A percentile compares a stretch with the other conserved stretches of the same genome.
phyloP scores from a whole-genome alignment of 1,140 invertebrate genomes.

The Coptotermes formosanus region DNA sequence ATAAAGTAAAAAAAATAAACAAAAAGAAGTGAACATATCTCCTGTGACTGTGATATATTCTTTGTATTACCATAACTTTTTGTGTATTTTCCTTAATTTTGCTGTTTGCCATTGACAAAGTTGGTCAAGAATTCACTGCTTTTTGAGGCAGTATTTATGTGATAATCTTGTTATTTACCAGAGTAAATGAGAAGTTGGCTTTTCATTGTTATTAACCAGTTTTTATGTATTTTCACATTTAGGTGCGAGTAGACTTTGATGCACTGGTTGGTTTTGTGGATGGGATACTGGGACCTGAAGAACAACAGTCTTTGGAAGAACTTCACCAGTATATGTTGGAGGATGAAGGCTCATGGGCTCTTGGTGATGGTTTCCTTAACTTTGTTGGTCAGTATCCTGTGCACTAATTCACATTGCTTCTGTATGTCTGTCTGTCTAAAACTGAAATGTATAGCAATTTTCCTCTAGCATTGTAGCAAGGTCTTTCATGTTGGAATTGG shows the following conservation, averaged over 20 bases:
- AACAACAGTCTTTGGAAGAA: constrained; percentile 71
- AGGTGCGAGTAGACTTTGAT: constrained; percentile 65
- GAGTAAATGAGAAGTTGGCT: not conserved
- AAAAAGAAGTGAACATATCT: too few species aligned
- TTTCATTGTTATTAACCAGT: not conserved
- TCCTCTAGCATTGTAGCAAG: too few species aligned
- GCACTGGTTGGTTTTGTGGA: constrained; percentile 59
- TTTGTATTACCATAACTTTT: too few species aligned
- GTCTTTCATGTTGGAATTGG: too few species aligned
- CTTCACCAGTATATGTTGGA: constrained; percentile 82
- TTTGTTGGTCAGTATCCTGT: constrained; percentile 66
- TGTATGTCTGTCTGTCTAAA: too few species aligned
- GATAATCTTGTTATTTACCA: constrained; percentile 22
- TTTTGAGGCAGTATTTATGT: too few species aligned
- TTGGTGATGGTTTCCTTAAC: constrained; percentile 82
- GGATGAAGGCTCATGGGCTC: constrained; percentile 86
- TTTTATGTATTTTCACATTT: constrained; percentile 28
- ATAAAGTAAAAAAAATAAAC: too few species aligned
- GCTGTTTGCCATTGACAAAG: too few species aligned
- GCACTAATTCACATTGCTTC: not conserved
- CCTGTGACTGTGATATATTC: too few species aligned
- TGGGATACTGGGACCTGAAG: constrained; percentile 65
- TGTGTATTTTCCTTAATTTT: too few species aligned
- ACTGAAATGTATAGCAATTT: too few species aligned
- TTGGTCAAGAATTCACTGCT: too few species aligned